Evolutionary conservation across 2,113 vertebrate genomes (phyloP), one percentile per base, ranked within the genome.

Genomic region (Trogon melanurus): DNA sequence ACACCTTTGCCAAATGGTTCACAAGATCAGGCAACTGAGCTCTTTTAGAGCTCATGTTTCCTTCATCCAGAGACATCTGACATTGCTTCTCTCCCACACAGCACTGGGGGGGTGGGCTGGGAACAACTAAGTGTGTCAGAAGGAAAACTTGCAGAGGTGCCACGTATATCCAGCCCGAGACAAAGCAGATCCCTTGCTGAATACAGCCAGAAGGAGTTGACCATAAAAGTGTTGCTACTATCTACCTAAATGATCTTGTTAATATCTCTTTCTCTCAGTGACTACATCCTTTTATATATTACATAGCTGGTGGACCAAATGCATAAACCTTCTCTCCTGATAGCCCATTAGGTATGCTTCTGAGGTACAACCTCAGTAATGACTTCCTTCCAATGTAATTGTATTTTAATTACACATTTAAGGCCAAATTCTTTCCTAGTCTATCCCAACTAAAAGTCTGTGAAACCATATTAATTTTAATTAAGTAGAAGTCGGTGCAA

Each of bases 341-440:
- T 89, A 95, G 92, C 66, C 75, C 41, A 94, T 94, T 95, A 95
- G 71, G 78, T 95, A 95, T 94, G 91, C 95, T 95, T 92, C 91
- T 91, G 87, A 91, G 91, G 95, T 95, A 95, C 80, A 92, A 79
- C 80, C 91, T 91, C 83, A 87, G 76, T 96, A 97, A 97, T 95
- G 32, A 95, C 84, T 96, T 95, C 84, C 73, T 95, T 89, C 41
- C 62, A 85, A 72, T 65, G 41, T 95, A 96, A 97, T 95, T 97
- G 89, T 91, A 94, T 95, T 97, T 97, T 95, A 97, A 96, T 95
- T 95, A 94, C 84, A 82, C 66, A 58, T 96, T 97, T 97, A 95
- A 95, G 81, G 84, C 76, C 86, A 95, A 93, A 91, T 92, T 96
- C 44, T 69, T 93, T 92, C 56, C 69, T 84, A 76, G 79, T 97